These are phyloP conservation scores for Pegea sp. DNA, from an alignment of 23 tunicate species.

Conservation along the genomic window DNA sequence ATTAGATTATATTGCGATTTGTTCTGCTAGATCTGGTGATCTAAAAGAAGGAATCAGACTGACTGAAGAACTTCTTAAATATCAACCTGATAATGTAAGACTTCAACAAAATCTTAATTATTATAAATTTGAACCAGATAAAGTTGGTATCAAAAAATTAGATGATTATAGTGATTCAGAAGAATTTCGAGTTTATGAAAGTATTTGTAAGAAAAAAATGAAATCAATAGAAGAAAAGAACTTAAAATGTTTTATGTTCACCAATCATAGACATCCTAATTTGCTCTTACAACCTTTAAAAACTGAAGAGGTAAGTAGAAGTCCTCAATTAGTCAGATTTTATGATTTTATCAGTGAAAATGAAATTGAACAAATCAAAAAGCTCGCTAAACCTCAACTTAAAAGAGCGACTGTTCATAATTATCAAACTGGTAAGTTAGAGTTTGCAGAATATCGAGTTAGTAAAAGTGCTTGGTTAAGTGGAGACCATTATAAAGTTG, in stretches of 20 bases:
- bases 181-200: neutral
- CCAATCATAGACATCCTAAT: neutral
- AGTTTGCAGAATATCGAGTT: neutral
- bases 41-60: neutral
- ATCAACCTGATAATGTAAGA: neutral
- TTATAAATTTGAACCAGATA: neutral
- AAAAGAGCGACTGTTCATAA: neutral
- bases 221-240: neutral
- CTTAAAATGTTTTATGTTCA: neutral
- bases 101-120: neutral
- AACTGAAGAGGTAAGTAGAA: neutral
- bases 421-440: neutral
- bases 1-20: neutral
- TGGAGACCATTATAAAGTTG: neutral
- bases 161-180: neutral
- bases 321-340: neutral
- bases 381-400: neutral
- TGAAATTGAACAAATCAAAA: neutral
- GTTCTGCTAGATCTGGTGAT: neutral
- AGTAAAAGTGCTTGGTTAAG: neutral
- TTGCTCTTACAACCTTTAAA: neutral
- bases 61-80: neutral
- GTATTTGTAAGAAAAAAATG: neutral
- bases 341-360: neutral
- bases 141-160: too few species aligned